A percentile compares a stretch with the other conserved stretches of the same genome.
Evolutionary conservation across 1,140 invertebrate genomes (phyloP).

Genomic region (Batillaria attramentaria): DNA sequence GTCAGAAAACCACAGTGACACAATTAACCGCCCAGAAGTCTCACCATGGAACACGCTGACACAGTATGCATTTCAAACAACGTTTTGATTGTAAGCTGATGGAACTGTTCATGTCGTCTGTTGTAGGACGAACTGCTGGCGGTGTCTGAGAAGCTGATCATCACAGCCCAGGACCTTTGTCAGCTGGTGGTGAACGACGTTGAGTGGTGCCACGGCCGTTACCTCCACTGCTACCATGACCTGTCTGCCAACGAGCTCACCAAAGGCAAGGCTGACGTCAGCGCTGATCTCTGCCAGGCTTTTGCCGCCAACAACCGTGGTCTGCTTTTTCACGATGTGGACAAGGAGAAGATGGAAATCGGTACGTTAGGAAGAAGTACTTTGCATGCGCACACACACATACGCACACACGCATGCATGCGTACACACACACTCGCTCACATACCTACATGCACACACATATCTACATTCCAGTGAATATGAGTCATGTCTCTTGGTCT

Average conservation of each 20-base stretch:
- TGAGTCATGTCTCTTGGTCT: too few species aligned
- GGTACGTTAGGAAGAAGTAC: too few species aligned
- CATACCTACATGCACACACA: too few species aligned
- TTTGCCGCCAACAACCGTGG: slow-evolving; percentile 10
- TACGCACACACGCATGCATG: background rate
- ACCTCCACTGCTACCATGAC: slow-evolving; percentile 11
- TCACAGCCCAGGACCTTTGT: slow-evolving; percentile 14
- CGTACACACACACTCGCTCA: too few species aligned
- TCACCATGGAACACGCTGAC: too few species aligned
- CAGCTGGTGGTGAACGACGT: slow-evolving; percentile 1
- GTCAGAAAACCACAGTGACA: too few species aligned
- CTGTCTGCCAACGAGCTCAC: slow-evolving; percentile 6
- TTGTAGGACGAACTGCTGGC: slow-evolving; percentile 30
- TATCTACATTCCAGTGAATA: too few species aligned
- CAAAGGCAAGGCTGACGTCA: slow-evolving; percentile 1
- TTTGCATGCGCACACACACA: background rate
- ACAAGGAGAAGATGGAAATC: slow-evolving; percentile 15
- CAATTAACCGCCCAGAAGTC: too few species aligned
- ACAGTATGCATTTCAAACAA: too few species aligned
- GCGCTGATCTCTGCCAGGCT: background rate
- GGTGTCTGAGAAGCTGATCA: slow-evolving; percentile 30
- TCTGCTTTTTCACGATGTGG: slow-evolving; percentile 19
- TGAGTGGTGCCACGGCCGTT: slow-evolving; percentile 13
- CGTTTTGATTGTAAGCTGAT: too few species aligned
- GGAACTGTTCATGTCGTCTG: too few species aligned